Conservation (phyloP, 35 echinoderm and acorn worm species). For the Anneissia japonica region DNA sequence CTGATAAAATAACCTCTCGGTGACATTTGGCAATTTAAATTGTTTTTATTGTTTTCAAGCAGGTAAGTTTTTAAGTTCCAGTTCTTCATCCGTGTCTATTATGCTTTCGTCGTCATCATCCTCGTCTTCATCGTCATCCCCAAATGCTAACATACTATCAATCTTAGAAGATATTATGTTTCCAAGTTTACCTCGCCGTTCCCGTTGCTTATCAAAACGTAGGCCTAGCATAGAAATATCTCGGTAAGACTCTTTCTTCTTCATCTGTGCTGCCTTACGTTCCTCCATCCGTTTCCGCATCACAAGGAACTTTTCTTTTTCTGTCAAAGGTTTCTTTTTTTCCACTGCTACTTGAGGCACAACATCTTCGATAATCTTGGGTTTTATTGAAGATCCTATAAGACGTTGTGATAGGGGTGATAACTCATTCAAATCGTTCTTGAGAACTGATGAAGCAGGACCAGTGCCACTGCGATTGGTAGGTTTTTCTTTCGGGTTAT, state of each 20-base stretch:
- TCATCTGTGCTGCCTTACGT: neutral
- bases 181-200: neutral
- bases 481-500: neutral
- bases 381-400: too few species aligned
- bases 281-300: slow-evolving; percentile 37
- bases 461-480: too few species aligned
- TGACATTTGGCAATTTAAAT: neutral
- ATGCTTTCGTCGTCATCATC: slow-evolving; percentile 10
- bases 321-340: neutral
- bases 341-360: neutral
- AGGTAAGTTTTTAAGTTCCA: neutral
- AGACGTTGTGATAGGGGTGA: too few species aligned
- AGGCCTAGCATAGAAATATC: slow-evolving; percentile 29
- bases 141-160: slow-evolving; percentile 5
- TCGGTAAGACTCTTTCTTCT: slow-evolving; percentile 2
- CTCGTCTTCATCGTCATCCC: slow-evolving; percentile 9
- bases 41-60: neutral
- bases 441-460: too few species aligned
- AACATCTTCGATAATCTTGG: too few species aligned
- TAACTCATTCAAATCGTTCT: too few species aligned
- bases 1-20: neutral
- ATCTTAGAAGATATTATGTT: neutral
- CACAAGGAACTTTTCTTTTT: slow-evolving; percentile 35
- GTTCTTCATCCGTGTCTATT: neutral
- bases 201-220: slow-evolving; percentile 10